Evolutionary conservation across 2,113 vertebrate genomes (phyloP).

Genomic region (Sander lucioperca): DNA sequence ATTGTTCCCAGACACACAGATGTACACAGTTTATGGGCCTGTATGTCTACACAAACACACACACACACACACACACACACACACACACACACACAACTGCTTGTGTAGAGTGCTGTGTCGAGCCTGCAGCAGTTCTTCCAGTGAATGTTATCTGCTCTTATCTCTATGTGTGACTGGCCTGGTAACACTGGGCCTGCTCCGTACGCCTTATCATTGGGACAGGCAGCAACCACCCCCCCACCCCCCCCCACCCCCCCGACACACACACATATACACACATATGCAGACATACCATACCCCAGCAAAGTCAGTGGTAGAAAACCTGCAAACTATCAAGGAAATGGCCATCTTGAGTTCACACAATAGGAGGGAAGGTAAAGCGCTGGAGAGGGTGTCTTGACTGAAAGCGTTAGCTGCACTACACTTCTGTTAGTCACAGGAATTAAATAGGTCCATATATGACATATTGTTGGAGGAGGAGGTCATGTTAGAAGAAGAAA

Average conservation of each 20-base stretch:
- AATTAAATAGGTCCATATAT: background rate
- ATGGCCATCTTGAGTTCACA: conserved; percentile 17
- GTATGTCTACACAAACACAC: conserved; percentile 35
- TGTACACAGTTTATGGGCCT: conserved; percentile 58
- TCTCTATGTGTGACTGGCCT: conserved; percentile 81
- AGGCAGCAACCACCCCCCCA: conserved; percentile 64
- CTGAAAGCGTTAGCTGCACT: conserved; percentile 33
- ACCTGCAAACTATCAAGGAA: conserved; percentile 21
- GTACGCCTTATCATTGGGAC: conserved; percentile 74
- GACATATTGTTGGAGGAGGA: background rate
- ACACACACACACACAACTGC: background rate
- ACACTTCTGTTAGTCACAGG: background rate
- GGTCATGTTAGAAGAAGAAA: conserved; percentile 8
- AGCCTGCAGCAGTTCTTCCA: conserved; percentile 77
- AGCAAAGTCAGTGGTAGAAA: conserved; percentile 15
- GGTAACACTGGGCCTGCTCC: conserved; percentile 79
- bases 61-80: conserved; percentile 21
- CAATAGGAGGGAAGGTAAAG: conserved; percentile 15
- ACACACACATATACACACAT: conserved; percentile 24
- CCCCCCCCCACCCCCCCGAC: conserved; percentile 41
- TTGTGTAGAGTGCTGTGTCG: conserved; percentile 44
- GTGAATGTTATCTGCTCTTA: conserved; percentile 85
- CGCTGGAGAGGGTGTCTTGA: conserved; percentile 8
- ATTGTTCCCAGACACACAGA: conserved; percentile 69
- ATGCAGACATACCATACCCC: conserved; percentile 19